Conservation (phyloP, 1,140 invertebrate species). For the Micrasema longulum region DNA sequence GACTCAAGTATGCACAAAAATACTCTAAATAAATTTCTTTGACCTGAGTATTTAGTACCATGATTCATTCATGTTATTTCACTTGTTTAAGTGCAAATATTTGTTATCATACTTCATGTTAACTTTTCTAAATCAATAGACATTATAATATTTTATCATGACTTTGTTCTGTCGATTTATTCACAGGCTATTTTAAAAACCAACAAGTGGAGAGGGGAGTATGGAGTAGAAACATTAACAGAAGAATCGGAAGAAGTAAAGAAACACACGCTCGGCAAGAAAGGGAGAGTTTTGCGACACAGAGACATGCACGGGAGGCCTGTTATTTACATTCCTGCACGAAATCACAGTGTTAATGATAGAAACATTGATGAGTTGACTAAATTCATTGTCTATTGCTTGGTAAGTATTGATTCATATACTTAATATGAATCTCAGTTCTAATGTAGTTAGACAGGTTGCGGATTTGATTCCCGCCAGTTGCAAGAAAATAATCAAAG, state of each 20-base stretch:
- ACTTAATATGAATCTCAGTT: no score
- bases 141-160: no score
- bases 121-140: no score
- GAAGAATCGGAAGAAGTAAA: constrained; percentile 72
- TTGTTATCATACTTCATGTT: no score
- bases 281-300: constrained; percentile 76
- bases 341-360: constrained; percentile 78
- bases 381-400: constrained; percentile 80
- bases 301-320: constrained; percentile 78
- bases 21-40: no score
- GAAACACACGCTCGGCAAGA: constrained; percentile 70
- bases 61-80: no score
- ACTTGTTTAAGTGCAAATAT: no score
- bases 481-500: no score
- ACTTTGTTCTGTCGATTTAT: background rate
- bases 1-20: no score
- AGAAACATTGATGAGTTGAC: constrained; percentile 80
- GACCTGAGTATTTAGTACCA: no score
- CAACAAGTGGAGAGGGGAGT: constrained; percentile 81
- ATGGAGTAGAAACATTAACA: constrained; percentile 71
- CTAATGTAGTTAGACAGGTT: no score
- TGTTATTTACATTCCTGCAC: constrained; percentile 81
- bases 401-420: constrained; percentile 71
- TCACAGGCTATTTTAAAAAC: constrained; percentile 78
- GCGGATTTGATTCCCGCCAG: no score